Percentiles rank a stretch among this genome's conserved stretches.
phyloP scores from a whole-genome alignment of 2,888 invertebrate species.

The Chymomyza procnemis region DNA sequence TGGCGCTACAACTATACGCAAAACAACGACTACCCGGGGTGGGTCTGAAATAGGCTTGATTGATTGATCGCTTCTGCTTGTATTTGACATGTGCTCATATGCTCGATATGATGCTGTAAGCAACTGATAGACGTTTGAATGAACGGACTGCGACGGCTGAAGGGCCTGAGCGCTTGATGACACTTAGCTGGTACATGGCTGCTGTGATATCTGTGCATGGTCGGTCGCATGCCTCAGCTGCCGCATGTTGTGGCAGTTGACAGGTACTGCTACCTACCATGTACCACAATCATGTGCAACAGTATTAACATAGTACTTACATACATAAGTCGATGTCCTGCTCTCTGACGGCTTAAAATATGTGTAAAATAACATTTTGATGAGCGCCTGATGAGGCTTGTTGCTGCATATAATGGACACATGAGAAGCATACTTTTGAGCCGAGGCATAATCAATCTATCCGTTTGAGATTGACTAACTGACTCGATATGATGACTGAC shows the following conservation, averaged over 20 bases:
- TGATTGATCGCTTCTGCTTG: slow-evolving; percentile 55
- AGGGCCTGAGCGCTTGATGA: background rate
- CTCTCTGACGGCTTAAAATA: slow-evolving; percentile 40
- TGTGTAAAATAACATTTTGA: slow-evolving; percentile 54
- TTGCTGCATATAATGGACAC: background rate
- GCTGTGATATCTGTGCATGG: background rate
- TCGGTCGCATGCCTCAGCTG: background rate
- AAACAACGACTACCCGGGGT: background rate
- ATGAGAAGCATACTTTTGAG: background rate
- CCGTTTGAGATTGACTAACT: background rate
- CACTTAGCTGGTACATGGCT: background rate
- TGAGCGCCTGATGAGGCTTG: slow-evolving; percentile 5
- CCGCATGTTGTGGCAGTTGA: slow-evolving; percentile 42
- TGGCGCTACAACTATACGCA: slow-evolving; percentile 19
- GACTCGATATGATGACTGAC: too few relatives aligned
- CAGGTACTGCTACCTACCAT: slow-evolving; percentile 37
- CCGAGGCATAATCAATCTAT: background rate
- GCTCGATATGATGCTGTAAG: background rate
- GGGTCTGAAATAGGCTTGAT: slow-evolving; percentile 39
- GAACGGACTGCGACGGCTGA: slow-evolving; percentile 1
- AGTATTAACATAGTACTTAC: slow-evolving; percentile 46
- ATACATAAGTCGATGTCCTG: slow-evolving; percentile 44
- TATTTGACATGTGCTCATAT: slow-evolving; percentile 7
- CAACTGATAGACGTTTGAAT: background rate
- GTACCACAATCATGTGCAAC: slow-evolving; percentile 42